Evolutionary conservation across 2,888 invertebrate species (phyloP).

Genomic region (Drosophila affinis): DNA sequence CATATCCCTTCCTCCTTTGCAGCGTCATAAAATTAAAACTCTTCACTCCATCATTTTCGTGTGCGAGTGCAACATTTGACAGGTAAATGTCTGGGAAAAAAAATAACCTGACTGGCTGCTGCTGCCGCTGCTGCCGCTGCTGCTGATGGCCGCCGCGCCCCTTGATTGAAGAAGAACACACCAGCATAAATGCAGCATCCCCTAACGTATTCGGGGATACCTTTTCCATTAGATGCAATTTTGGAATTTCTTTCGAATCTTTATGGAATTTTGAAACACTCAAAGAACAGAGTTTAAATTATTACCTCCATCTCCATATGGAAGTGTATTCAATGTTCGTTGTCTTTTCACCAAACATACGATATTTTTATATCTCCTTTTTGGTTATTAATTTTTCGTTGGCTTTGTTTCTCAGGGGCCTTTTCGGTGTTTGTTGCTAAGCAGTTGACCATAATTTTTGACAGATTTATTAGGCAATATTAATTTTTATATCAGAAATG

Average conservation of each 20-base stretch:
- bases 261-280: too few species aligned
- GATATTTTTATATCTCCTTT: constrained; percentile 3
- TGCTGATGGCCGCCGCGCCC: constrained; percentile 58
- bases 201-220: not conserved
- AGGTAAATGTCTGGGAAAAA: constrained; percentile 78
- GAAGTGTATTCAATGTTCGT: constrained; percentile 25
- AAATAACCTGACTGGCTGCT: constrained; percentile 53
- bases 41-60: constrained; percentile 82
- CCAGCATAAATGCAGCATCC: not conserved
- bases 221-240: constrained; percentile 6
- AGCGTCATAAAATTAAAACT: constrained; percentile 82
- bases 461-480: constrained; percentile 79
- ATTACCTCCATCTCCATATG: not conserved
- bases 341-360: not conserved
- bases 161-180: constrained; percentile 15
- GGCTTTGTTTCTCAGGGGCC: constrained; percentile 37
- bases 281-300: not conserved
- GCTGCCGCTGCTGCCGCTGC: constrained; percentile 40
- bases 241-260: not conserved
- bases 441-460: constrained; percentile 69
- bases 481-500: constrained; percentile 60
- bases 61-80: constrained; percentile 80
- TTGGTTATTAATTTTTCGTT: constrained; percentile 25
- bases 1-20: constrained; percentile 59
- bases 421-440: constrained; percentile 46